Evolutionary conservation across 2,797 vertebrate genomes (phyloP).

Genomic region (Meriones psammophilus): DNA sequence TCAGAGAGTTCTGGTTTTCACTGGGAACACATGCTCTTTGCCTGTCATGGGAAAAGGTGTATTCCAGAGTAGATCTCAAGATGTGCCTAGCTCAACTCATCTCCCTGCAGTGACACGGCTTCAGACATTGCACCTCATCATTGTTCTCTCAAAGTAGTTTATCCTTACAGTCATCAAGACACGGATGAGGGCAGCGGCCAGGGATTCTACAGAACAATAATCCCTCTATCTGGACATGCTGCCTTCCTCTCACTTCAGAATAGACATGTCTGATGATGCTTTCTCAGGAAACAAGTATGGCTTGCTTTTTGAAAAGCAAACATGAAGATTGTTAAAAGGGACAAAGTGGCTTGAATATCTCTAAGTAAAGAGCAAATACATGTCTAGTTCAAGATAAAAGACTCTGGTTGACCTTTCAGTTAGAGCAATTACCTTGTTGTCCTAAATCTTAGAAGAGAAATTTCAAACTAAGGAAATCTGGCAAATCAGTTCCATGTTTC

Average conservation of each 20-base stretch:
- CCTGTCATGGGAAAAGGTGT: not conserved
- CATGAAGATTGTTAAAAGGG: not conserved
- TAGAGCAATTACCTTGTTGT: not conserved
- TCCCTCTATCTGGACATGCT: not conserved
- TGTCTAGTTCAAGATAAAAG: not conserved
- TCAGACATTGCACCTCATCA: not conserved
- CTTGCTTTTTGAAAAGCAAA: not conserved
- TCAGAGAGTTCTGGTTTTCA: not conserved
- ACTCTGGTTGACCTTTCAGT: not conserved
- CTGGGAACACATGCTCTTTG: not conserved
- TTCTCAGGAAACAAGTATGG: not conserved
- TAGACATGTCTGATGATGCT: not conserved
- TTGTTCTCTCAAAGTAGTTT: not conserved
- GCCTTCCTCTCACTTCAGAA: not conserved
- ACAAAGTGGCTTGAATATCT: not conserved
- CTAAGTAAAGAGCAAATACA: slow-evolving; percentile 1
- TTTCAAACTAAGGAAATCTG: slow-evolving; percentile 32
- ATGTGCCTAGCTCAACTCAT: not conserved
- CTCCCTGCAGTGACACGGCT: not conserved
- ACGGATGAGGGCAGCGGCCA: not conserved
- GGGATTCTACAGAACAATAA: not conserved
- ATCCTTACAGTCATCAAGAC: not conserved
- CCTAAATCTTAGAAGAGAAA: not conserved
- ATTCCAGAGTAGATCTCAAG: not conserved
- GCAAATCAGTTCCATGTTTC: not conserved